Percentiles rank a stretch among this genome's conserved stretches.
Conservation (phyloP, 2,888 invertebrate species). For the Sthenelais limicola region DNA sequence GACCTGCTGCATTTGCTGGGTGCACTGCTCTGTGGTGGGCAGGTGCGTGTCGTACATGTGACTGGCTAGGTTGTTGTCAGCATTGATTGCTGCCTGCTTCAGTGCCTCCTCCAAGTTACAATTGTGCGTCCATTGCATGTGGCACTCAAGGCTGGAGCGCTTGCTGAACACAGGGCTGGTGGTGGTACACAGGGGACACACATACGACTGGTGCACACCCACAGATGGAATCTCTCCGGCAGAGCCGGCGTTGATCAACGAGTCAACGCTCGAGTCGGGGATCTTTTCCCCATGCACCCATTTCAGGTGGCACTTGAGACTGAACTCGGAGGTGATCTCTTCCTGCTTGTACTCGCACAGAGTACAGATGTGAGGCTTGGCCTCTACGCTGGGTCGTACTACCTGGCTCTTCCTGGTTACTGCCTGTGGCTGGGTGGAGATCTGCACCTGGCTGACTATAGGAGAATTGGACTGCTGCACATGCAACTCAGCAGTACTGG, state of each 20-base stretch:
- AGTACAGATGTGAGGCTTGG: conserved; percentile 19
- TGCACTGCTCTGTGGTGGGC: conserved; percentile 29
- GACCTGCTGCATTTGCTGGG: conserved; percentile 36
- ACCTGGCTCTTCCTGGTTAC: neutral
- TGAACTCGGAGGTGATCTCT: conserved; percentile 18
- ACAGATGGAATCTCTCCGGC: neutral
- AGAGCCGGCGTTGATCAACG: neutral
- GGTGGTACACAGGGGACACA: conserved; percentile 11
- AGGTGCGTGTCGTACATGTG: conserved; percentile 22
- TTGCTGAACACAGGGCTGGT: neutral
- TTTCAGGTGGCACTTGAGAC: conserved; percentile 30
- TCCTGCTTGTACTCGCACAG: conserved; percentile 27
- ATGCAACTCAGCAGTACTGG: neutral
- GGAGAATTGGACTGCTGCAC: neutral
- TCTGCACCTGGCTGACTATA: neutral
- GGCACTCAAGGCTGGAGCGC: conserved; percentile 9
- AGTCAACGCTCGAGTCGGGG: neutral
- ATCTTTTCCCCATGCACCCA: conserved; percentile 37
- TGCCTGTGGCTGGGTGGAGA: neutral
- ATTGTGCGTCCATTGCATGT: conserved; percentile 30
- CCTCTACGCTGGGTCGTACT: too few species aligned
- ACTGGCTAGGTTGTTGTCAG: neutral
- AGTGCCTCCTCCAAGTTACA: neutral
- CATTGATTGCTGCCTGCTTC: conserved; percentile 1
- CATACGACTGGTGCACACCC: neutral